Evolutionary conservation across 2,888 invertebrate species (phyloP), one percentile per base, ranked within the genome.

Genomic region (Stramonita haemastoma): DNA sequence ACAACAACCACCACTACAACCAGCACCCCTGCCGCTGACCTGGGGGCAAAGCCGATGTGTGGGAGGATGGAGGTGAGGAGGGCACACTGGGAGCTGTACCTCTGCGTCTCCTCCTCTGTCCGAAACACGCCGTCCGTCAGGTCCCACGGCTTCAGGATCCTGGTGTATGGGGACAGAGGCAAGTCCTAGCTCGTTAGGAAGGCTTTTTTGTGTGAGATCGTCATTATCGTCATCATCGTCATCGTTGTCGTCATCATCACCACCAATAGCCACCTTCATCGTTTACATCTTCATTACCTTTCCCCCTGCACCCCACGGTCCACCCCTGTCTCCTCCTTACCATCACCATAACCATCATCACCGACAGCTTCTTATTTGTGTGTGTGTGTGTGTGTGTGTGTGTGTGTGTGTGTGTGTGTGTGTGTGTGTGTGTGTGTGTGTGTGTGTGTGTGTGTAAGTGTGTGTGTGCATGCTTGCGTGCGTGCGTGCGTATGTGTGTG

Each of bases 61-160:
- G 73, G 29, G 19, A 90, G 66, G 83, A 88, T 85, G 57, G 57
- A 46, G 34, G 85, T 34, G 70, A 90, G 66, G 29, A 56, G 66
- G 0, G 0, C 19, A 22, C 56, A 90, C 34, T 34, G 83, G 0
- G 36, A 46, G 8, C 36, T 77, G 87, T 90, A 88, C 32, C 36
- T 88, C 8, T 88, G 34, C 57, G 56, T 32, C 56, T 90, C 90
- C 57, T 73, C 77, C 32, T 36, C 70, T 1, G 73, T 73, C 8
- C 81, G 77, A 36, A 90, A 91, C 13, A 90, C 89, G 13, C 60
- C 85, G 26, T 79, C 86, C 5, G 89, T 57, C n/a, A 60, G 17
- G 29, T 87, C 91, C n/a, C 88, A 87, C 4, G 89, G 90, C 29
- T 29, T 84, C 32, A 92, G 81, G 73, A 92, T 92, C 79, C 92